These are phyloP conservation scores for Nephrotoma appendiculata DNA, from an alignment of 2,888 invertebrate genomes.

Conservation along the genomic window DNA sequence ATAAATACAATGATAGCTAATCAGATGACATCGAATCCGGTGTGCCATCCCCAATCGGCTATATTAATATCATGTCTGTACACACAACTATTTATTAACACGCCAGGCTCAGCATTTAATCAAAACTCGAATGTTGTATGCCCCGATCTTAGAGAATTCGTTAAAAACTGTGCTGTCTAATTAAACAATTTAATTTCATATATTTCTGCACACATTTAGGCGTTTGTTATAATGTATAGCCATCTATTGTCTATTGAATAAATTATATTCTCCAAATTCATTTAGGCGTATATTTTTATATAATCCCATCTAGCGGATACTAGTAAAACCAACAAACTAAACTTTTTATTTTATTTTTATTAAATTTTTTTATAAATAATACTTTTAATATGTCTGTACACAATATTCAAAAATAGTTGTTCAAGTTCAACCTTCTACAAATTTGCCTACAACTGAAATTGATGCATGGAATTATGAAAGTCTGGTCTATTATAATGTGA, in stretches of 20 bases:
- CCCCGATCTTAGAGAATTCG: neutral
- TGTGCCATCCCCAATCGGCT: neutral
- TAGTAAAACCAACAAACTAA: neutral
- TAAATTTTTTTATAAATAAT: neutral
- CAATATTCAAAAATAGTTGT: neutral
- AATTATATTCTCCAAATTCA: neutral
- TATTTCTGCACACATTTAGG: neutral
- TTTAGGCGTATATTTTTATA: neutral
- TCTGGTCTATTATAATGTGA: conserved; percentile 38
- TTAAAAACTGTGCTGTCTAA: neutral
- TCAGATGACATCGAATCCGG: neutral
- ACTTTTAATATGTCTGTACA: neutral
- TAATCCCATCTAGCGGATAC: neutral
- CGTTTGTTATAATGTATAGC: neutral
- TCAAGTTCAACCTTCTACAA: neutral
- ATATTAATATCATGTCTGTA: neutral
- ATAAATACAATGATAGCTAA: neutral
- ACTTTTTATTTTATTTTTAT: neutral
- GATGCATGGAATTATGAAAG: conserved; percentile 52
- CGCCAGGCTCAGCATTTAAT: neutral
- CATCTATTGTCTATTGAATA: neutral
- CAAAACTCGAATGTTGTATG: neutral
- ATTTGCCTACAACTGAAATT: conserved; percentile 44
- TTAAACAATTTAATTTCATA: neutral
- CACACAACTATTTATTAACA: neutral